A percentile compares a stretch with the other conserved stretches of the same genome.
phyloP scores from a whole-genome alignment of 2,113 vertebrate species.

The Sinocyclocheilus anshuiensis region DNA sequence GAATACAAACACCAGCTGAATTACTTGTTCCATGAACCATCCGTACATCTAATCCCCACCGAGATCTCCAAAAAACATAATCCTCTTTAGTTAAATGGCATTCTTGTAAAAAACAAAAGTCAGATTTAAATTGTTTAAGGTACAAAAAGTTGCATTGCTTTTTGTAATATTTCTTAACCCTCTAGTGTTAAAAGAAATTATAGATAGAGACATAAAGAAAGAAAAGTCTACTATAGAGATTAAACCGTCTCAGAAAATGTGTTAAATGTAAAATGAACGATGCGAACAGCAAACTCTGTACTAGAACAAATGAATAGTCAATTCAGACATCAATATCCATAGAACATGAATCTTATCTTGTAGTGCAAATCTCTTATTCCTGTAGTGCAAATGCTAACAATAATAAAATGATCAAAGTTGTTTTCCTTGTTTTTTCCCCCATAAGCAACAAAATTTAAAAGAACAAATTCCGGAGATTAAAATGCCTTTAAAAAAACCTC shows the following conservation, averaged over 20 bases:
- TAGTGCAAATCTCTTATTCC: no score
- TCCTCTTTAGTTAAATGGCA: not conserved
- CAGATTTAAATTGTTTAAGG: not conserved
- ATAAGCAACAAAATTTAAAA: no score
- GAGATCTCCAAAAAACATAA: not conserved
- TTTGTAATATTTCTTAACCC: not conserved
- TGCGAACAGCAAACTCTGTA: not conserved
- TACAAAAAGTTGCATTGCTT: not conserved
- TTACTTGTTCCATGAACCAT: not conserved
- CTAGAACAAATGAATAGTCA: no score
- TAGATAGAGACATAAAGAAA: not conserved
- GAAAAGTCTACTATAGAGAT: not conserved
- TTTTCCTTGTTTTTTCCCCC: no score
- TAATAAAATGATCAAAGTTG: not conserved
- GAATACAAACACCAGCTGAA: not conserved
- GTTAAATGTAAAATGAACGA: not conserved
- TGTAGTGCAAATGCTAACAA: no score
- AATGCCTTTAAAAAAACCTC: no score
- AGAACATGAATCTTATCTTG: no score
- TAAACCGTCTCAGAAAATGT: no score
- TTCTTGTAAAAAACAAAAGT: not conserved
- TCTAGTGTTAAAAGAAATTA: not conserved
- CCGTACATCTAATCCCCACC: not conserved
- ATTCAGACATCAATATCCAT: no score
- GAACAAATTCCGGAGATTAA: no score